phyloP scores from a whole-genome alignment of 2,797 vertebrate species.

The Molossus alvarezi region DNA sequence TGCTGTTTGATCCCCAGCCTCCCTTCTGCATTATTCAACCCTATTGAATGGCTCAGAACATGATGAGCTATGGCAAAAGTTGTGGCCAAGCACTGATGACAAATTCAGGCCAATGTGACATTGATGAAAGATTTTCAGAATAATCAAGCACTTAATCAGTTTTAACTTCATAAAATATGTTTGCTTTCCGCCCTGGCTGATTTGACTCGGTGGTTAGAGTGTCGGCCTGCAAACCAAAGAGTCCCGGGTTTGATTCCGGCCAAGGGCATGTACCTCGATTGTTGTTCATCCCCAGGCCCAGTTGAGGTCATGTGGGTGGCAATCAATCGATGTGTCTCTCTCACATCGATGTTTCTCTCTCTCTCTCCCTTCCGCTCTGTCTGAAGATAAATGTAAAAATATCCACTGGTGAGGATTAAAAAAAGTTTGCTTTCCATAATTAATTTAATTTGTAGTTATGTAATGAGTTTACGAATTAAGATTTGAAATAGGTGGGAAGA shows the following conservation, averaged over 20 bases:
- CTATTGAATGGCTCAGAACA: not conserved
- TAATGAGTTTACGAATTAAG: conserved; percentile 28
- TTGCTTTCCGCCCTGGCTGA: not conserved
- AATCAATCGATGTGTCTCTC: too few species aligned
- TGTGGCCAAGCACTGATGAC: not conserved
- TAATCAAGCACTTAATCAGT: not conserved
- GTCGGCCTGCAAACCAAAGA: too few species aligned
- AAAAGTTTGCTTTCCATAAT: not conserved
- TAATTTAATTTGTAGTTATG: conserved; percentile 12
- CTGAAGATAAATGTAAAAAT: too few species aligned
- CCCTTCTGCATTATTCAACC: not conserved
- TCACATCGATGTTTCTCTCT: too few species aligned
- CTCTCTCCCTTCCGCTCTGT: too few species aligned
- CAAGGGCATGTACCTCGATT: too few species aligned
- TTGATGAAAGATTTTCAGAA: conserved; percentile 1
- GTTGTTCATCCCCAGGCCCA: too few species aligned
- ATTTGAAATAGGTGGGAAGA: conserved; percentile 7
- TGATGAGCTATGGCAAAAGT: not conserved
- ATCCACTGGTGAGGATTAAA: not conserved
- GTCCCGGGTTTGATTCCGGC: too few species aligned
- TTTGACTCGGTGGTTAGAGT: too few species aligned
- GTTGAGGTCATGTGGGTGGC: too few species aligned
- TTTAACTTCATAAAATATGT: conserved; percentile 43
- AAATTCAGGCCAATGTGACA: conserved; percentile 1
- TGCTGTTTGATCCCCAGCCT: too few species aligned